Conservation (phyloP, 2,113 vertebrate genomes). For the Gallinago jamesoni region DNA sequence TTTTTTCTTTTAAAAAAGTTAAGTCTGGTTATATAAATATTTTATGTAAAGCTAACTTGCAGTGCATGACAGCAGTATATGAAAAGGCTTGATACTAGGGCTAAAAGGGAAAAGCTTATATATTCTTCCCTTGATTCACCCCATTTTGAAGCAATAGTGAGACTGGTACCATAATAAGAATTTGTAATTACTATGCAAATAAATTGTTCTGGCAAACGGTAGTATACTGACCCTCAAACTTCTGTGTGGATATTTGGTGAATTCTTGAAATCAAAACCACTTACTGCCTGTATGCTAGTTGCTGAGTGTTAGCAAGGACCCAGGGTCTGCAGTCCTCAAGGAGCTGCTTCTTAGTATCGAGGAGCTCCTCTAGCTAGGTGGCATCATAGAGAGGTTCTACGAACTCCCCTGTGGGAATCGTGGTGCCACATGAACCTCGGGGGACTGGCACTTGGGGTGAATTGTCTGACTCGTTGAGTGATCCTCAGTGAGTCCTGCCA, state of each 20-base stretch:
- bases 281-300: rapidly evolving
- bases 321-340: not conserved
- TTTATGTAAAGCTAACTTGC: not conserved
- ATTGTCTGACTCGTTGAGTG: not conserved
- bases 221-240: not conserved
- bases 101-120: not conserved
- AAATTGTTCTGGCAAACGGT: not conserved
- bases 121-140: not conserved
- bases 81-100: not conserved
- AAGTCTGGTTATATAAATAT: not conserved
- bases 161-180: not conserved
- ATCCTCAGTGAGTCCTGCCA: not conserved
- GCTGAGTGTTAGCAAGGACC: not conserved
- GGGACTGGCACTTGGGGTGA: rapidly evolving
- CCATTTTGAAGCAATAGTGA: not conserved
- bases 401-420: not conserved
- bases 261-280: not conserved
- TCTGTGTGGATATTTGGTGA: not conserved
- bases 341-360: not conserved
- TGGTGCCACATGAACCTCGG: rapidly evolving
- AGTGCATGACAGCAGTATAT: not conserved
- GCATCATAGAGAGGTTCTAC: rapidly evolving
- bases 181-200: not conserved
- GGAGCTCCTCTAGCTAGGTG: not conserved
- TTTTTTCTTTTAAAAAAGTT: not conserved